Conservation (phyloP, 2,113 vertebrate genomes). For the Cervus canadensis region DNA sequence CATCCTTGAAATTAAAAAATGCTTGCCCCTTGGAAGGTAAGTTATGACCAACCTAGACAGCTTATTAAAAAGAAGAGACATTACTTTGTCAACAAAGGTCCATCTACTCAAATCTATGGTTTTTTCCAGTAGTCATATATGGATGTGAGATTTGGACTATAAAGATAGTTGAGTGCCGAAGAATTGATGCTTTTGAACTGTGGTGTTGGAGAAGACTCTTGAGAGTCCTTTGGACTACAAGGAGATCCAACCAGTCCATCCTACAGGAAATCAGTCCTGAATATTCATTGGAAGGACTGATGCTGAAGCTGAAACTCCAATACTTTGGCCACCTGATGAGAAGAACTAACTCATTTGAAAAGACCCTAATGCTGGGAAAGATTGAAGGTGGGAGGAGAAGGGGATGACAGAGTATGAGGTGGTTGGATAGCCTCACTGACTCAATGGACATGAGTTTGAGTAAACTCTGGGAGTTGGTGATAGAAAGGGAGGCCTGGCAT, state of each 20-base stretch:
- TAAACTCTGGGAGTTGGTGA: background rate
- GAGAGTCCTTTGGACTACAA: background rate
- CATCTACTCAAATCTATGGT: background rate
- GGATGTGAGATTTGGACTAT: background rate
- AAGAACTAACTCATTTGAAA: background rate
- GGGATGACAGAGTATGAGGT: background rate
- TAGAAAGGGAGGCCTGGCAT: background rate
- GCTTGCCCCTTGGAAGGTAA: background rate
- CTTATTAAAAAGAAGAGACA: background rate
- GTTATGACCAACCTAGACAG: background rate
- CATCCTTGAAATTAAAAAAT: background rate
- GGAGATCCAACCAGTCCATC: background rate
- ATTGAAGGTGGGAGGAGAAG: background rate
- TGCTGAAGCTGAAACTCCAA: background rate
- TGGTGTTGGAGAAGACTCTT: background rate
- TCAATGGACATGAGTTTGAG: background rate
- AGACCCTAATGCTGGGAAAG: background rate
- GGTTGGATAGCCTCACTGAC: accelerated
- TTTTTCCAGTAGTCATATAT: background rate
- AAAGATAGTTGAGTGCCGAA: background rate
- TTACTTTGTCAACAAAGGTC: background rate
- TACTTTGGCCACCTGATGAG: background rate
- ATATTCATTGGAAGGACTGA: background rate
- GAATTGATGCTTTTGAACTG: background rate
- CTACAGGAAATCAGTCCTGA: background rate